Percentiles rank a stretch among this genome's conserved stretches.
Conservation (phyloP, 2,797 vertebrate genomes). For the Buceros bicornis region DNA sequence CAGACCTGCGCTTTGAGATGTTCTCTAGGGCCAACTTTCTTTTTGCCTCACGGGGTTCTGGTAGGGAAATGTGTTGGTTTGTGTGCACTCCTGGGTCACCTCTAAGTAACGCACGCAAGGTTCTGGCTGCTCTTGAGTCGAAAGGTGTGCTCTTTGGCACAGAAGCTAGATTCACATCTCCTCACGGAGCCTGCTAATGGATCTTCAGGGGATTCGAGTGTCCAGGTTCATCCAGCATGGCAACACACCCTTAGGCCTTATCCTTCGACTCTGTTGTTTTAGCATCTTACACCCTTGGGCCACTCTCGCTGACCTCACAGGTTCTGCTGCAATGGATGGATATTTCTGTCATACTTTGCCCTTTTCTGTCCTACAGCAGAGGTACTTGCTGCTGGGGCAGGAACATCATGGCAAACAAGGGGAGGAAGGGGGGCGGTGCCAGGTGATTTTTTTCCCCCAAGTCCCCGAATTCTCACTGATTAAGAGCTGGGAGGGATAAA, state of each 20-base stretch:
- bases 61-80: neutral
- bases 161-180: neutral
- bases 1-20: fast-evolving
- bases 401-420: neutral
- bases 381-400: neutral
- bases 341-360: neutral
- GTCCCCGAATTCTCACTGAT: neutral
- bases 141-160: neutral
- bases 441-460: neutral
- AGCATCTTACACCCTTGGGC: neutral
- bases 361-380: neutral
- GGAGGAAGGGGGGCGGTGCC: neutral
- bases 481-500: neutral
- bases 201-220: fast-evolving
- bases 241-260: neutral
- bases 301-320: neutral
- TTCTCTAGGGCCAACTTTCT: neutral
- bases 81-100: neutral
- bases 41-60: neutral
- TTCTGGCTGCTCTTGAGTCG: neutral
- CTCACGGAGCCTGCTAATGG: neutral
- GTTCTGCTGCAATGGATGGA: neutral
- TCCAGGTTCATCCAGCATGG: neutral
- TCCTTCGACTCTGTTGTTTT: neutral
- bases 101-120: neutral